Evolutionary conservation across 2,113 vertebrate species (phyloP).

Genomic region (Myiagra hebetior): DNA sequence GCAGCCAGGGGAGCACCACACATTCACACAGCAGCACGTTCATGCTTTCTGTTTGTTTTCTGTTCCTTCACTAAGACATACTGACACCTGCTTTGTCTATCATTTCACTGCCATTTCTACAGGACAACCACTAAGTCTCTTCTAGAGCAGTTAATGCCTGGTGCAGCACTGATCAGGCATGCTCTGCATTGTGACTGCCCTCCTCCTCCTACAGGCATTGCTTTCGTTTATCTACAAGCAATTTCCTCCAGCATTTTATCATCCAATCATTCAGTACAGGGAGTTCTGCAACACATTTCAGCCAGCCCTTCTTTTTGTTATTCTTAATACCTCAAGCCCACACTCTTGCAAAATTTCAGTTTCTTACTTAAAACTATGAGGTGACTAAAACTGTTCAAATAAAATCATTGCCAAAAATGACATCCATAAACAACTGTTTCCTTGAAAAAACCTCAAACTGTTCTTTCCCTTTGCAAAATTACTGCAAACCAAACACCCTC

Average conservation of each 20-base stretch:
- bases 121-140: neutral
- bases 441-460: neutral
- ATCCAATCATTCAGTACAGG: neutral
- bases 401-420: neutral
- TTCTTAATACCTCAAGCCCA: neutral
- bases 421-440: neutral
- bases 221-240: neutral
- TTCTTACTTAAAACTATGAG: neutral
- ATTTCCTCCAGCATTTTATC: constrained; percentile 45
- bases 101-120: neutral
- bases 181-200: fast-evolving
- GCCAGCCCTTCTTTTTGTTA: neutral
- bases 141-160: neutral
- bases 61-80: neutral
- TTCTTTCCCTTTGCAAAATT: neutral
- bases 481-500: neutral
- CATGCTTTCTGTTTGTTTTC: neutral
- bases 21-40: neutral
- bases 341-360: neutral
- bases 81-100: neutral
- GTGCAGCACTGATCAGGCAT: neutral
- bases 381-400: neutral
- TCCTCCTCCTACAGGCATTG: neutral
- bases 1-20: neutral
- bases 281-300: neutral